Conservation (phyloP, 2,113 vertebrate genomes). For the Paracyprichromis sp. region DNA sequence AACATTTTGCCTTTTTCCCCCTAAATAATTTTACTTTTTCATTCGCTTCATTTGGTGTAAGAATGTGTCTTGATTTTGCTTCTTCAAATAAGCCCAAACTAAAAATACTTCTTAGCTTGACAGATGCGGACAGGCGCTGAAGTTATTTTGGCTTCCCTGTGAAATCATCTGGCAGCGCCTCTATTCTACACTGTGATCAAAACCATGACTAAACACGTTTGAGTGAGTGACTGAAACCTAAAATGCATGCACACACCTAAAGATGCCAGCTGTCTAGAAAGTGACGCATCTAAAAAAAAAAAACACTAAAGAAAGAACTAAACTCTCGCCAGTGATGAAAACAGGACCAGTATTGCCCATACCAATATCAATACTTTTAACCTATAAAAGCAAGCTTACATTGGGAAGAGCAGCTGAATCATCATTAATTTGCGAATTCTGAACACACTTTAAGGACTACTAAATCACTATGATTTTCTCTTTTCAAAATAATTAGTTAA, state of each 20-base stretch:
- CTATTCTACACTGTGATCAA: neutral
- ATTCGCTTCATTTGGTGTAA: neutral
- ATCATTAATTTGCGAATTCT: neutral
- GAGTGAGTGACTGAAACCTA: conserved; percentile 9
- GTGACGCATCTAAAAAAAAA: neutral
- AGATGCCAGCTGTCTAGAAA: neutral
- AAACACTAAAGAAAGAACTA: neutral
- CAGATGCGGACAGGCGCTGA: neutral
- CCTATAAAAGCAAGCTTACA: neutral
- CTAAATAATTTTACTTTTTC: neutral
- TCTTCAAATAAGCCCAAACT: neutral
- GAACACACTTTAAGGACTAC: neutral
- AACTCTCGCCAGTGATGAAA: neutral
- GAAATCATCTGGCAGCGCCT: neutral
- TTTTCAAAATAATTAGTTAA: neutral
- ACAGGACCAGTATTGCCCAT: neutral
- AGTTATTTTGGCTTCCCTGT: neutral
- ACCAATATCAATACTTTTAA: neutral
- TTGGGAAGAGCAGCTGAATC: neutral
- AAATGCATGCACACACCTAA: neutral
- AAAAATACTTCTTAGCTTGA: neutral
- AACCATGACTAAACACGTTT: neutral
- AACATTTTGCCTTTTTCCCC: neutral
- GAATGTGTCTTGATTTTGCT: neutral
- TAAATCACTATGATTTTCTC: neutral